Base-by-base conservation (phyloP, 2,888 invertebrate species). In the Heteropelma amictum region DNA sequence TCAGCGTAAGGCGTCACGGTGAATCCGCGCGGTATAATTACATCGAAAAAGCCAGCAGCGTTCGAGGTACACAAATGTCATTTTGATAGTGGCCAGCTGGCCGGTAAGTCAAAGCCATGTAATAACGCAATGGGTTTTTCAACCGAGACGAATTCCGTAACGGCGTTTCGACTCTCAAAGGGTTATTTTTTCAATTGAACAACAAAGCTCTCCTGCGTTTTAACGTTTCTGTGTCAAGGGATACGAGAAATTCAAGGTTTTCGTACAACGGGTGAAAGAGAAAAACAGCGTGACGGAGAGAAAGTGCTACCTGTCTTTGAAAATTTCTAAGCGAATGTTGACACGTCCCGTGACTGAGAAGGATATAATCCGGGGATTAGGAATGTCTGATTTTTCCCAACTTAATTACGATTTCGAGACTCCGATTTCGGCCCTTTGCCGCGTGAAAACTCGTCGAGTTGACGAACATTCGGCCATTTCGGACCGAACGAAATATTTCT, bases 401-500 rank as follows among this genome's bases (percentile, higher is more conserved):
- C 81, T 82, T 84, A 85, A 85, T 86, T 85, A 81, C 80, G 77
- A 77, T 77, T n/a, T 83, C 78, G 79, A 78, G 72, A 73, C 75
- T 56, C 40, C 73, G 76, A 82, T 79, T 80, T 82, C 80, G 80
- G 79, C 26, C 61, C 21, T 61, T 28, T 56, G 56, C 60, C 56
- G 80, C 81, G 83, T 82, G 82, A 83, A 81, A 85, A 83, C 79
- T 53, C 33, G 79, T 30, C 65, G 77, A 71, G 70, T 79, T 40
- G 70, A 77, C 64, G 75, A 67, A 74, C 28, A 76, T 78, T 80
- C 67, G 71, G 51, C 67, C 71, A 72, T 80, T 72, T 33, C 40
- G 28, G 19, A 6, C 53, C 26, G 38, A 30, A 10, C 2, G 51
- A 23, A 74, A 77, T 56, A n/a, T n/a, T n/a, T n/a, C n/a, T n/a